Conservation (phyloP, 2,888 invertebrate genomes). For the Hybos culiciformis region DNA sequence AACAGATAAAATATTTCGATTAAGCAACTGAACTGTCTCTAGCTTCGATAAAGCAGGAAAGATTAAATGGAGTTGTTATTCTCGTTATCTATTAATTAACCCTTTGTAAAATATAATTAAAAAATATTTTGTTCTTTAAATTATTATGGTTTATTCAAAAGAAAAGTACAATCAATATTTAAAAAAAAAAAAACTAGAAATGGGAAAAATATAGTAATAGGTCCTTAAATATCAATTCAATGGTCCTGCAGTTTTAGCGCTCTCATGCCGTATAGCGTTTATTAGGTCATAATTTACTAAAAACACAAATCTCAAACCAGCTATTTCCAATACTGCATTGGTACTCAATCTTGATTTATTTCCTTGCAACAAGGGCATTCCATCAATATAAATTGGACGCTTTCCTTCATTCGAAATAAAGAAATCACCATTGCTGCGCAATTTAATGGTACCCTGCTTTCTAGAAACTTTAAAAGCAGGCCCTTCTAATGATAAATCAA, state of each 20-base stretch:
- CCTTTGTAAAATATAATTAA: too few species aligned
- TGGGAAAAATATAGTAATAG: too few species aligned
- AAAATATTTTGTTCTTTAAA: too few species aligned
- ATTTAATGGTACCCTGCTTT: constrained; percentile 77
- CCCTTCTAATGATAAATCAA: constrained; percentile 85
- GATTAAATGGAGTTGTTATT: too few species aligned
- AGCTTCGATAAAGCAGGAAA: too few species aligned
- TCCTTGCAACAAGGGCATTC: constrained; percentile 74
- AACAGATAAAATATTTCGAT: too few species aligned
- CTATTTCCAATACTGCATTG: constrained; percentile 91
- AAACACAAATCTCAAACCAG: constrained; percentile 83
- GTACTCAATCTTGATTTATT: constrained; percentile 83
- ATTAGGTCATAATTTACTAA: constrained; percentile 86
- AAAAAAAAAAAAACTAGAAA: too few species aligned
- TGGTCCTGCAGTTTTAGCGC: constrained; percentile 59
- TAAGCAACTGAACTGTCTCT: too few species aligned
- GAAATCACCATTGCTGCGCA: constrained; percentile 89
- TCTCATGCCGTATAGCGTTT: constrained; percentile 76
- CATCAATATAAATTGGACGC: constrained; percentile 87
- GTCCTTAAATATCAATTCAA: constrained; percentile 25
- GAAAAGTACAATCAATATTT: too few species aligned
- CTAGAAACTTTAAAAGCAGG: constrained; percentile 89
- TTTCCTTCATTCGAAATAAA: constrained; percentile 91
- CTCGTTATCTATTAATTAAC: too few species aligned
- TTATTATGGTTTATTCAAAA: too few species aligned